Evolutionary conservation across 2,888 invertebrate species (phyloP), one percentile per base, ranked within the genome.

Genomic region (Zhengitettix transpicula): DNA sequence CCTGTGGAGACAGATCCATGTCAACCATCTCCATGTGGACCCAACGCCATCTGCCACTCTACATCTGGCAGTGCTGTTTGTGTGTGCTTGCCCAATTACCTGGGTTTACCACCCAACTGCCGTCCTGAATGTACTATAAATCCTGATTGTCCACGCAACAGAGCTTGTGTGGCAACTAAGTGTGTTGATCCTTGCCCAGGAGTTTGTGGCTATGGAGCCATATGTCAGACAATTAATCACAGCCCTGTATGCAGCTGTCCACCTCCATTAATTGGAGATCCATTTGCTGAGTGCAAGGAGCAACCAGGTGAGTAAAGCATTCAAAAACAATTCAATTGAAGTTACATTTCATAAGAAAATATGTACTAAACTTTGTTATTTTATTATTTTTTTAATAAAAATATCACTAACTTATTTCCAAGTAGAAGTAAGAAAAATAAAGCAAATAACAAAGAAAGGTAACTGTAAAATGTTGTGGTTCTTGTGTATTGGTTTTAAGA

Each of bases 211-310:
- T 77, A 84, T 65, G 80, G 81, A 57, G 87, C 93, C 1, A 75
- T 82, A 65, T 93, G 93, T 69, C 80, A 81, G 67, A 84, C 88
- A 1, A 81, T 89, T 64, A 87, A 89, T 69, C 93, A 93, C 71
- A 87, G 85, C 70, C 89, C 93, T 0, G 84, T 90, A 57, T 93
- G 93, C 69, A 84, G 81, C 65, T 93, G 93, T 69, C 83, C 84
- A 10, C 60, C 75, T 61, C 80, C 80, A 59, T 81, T 78, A 67
- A 78, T 82, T n/a, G 91, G 91, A 16, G 86, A 92, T 80, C 89
- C 92, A 55, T 89, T 90, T 69, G 78, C 81, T 10, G 79, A 80
- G 67, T 89, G 89, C 69, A 71, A 72, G 64, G 75, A 69, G n/a
- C 68, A 69, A 60, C 68, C 70, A 65, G 70, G 75, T 74, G 67